Conservation (phyloP, 2,888 invertebrate species). For the Aphelenchoides bicaudatus region DNA sequence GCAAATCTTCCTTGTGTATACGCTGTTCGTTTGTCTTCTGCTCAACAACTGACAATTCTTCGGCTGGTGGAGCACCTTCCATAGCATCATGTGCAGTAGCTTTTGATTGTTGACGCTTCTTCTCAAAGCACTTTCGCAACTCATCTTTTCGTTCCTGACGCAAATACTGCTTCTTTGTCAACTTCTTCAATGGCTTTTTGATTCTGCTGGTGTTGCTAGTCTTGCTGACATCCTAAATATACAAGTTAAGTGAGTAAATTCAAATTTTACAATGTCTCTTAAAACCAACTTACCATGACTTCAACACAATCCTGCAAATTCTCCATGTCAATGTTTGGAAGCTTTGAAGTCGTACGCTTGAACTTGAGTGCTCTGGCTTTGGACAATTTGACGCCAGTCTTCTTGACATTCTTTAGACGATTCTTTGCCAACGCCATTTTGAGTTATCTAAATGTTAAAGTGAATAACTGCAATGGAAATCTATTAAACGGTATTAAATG, state of each 20-base stretch:
- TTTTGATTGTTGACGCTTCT: slow-evolving; percentile 25
- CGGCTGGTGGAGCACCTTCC: slow-evolving; percentile 5
- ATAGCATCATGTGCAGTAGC: slow-evolving; percentile 12
- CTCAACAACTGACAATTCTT: slow-evolving; percentile 15
- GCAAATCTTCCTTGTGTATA: slow-evolving; percentile 21
- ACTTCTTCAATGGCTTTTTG: not conserved
- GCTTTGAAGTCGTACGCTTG: not conserved
- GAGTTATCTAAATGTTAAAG: not conserved
- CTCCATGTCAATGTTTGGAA: not conserved
- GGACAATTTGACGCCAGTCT: slow-evolving; percentile 9
- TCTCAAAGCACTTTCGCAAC: slow-evolving; percentile 19
- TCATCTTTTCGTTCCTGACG: slow-evolving; percentile 12
- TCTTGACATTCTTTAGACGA: slow-evolving; percentile 7
- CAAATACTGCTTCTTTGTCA: slow-evolving; percentile 13
- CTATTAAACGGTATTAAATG: not conserved
- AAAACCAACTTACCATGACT: not conserved
- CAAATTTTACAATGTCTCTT: not conserved
- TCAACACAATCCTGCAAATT: not conserved
- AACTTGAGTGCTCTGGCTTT: slow-evolving; percentile 13
- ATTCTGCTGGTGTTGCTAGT: slow-evolving; percentile 1
- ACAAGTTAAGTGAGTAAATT: not conserved
- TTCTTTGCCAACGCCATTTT: too few species aligned
- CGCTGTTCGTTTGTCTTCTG: slow-evolving; percentile 23
- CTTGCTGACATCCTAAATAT: not conserved
- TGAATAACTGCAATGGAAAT: not conserved